Conservation (phyloP, 2,113 vertebrate species). For the Albula goreensis region DNA sequence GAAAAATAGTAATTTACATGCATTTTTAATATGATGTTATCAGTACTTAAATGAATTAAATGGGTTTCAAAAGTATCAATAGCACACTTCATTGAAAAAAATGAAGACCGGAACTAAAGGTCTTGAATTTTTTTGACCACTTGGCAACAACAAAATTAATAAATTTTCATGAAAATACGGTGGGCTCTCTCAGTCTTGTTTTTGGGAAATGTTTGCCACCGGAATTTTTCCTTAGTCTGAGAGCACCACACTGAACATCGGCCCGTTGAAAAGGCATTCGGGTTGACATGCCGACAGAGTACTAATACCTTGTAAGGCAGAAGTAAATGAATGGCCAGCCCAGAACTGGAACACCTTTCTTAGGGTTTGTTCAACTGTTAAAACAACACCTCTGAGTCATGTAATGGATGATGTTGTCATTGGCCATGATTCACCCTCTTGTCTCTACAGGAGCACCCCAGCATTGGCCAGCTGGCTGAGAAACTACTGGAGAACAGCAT, state of each 20-base stretch:
- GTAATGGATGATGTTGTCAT: neutral
- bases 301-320: neutral
- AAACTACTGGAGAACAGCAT: constrained; percentile 91
- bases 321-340: neutral
- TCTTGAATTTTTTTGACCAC: no score
- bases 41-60: neutral
- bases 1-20: neutral
- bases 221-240: no score
- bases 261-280: no score
- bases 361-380: neutral
- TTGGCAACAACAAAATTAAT: no score
- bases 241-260: no score
- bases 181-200: no score
- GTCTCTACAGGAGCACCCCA: constrained; percentile 87
- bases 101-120: no score
- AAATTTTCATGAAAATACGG: no score
- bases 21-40: neutral
- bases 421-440: neutral
- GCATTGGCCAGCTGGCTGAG: constrained; percentile 86
- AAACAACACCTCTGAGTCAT: neutral
- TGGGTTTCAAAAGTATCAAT: neutral
- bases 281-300: no score
- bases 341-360: neutral
- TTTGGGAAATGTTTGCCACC: no score
- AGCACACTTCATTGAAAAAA: neutral